Conservation (phyloP, 1,140 invertebrate genomes). For the Aphaenogaster floridana region DNA sequence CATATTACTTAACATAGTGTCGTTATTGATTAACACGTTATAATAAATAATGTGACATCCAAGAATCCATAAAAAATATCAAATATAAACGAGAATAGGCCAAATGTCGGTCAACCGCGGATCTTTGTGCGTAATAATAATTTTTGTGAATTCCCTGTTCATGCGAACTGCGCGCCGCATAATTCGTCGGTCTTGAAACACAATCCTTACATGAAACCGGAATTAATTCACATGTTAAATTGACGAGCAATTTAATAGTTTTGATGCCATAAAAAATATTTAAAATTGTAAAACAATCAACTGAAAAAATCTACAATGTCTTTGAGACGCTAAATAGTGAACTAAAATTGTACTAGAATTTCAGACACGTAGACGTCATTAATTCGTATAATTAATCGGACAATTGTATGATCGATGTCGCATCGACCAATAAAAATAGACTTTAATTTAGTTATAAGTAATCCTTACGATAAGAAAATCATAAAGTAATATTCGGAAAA, state of each 20-base stretch:
- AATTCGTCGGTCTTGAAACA: no score
- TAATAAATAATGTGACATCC: constrained; percentile 28
- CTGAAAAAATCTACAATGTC: not conserved
- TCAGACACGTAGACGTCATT: not conserved
- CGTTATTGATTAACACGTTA: not conserved
- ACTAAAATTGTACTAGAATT: constrained; percentile 32
- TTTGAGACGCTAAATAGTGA: constrained; percentile 11
- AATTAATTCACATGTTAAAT: no score
- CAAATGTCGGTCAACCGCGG: no score
- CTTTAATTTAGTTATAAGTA: constrained; percentile 37
- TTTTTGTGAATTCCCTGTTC: no score
- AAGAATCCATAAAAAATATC: not conserved
- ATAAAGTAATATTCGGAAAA: not conserved
- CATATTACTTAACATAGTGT: constrained; percentile 19
- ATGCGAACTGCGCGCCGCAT: no score
- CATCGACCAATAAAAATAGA: constrained; percentile 43
- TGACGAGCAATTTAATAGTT: no score
- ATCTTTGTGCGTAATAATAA: no score
- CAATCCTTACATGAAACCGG: no score
- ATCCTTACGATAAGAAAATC: constrained; percentile 25
- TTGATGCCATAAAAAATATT: not conserved
- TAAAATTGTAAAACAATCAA: constrained; percentile 14
- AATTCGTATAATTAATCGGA: constrained; percentile 25
- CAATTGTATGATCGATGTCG: not conserved
- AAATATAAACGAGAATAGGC: no score